Conservation (phyloP, 1,140 invertebrate species). For the Kradibia gibbosae region DNA sequence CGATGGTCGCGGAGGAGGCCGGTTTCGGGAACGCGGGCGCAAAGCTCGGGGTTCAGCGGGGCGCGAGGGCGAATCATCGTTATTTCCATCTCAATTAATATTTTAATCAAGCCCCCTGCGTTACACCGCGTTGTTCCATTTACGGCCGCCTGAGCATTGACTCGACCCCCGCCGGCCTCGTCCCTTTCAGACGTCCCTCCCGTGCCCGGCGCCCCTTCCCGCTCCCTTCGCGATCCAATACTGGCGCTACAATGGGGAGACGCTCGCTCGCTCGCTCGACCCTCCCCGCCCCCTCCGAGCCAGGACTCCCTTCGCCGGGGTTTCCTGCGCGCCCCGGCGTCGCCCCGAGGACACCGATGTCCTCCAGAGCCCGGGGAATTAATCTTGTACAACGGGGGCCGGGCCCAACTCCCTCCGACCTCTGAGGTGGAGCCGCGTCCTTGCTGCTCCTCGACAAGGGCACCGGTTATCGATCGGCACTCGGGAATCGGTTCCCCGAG, state of each 20-base stretch:
- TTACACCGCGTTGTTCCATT: conserved; percentile 66
- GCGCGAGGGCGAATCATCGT: conserved; percentile 56
- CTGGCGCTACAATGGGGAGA: conserved; percentile 30
- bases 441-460: no score
- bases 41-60: conserved; percentile 50
- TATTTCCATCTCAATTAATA: conserved; percentile 70
- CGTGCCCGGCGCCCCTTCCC: neutral
- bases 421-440: no score
- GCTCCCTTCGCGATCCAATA: conserved; percentile 45
- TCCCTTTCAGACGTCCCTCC: conserved; percentile 56
- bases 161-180: conserved; percentile 46
- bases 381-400: conserved; percentile 49
- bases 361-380: conserved; percentile 25
- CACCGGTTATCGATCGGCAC: no score
- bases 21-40: neutral
- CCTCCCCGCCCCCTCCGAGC: neutral
- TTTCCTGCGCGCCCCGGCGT: conserved; percentile 3
- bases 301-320: neutral
- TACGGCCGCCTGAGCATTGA: conserved; percentile 65
- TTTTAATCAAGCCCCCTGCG: conserved; percentile 67
- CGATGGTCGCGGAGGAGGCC: neutral
- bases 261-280: neutral
- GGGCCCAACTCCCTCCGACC: no score
- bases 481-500: no score
- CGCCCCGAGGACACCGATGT: no score